phyloP scores from a whole-genome alignment of 1,140 invertebrate genomes.

The Apolygus lucorum region DNA sequence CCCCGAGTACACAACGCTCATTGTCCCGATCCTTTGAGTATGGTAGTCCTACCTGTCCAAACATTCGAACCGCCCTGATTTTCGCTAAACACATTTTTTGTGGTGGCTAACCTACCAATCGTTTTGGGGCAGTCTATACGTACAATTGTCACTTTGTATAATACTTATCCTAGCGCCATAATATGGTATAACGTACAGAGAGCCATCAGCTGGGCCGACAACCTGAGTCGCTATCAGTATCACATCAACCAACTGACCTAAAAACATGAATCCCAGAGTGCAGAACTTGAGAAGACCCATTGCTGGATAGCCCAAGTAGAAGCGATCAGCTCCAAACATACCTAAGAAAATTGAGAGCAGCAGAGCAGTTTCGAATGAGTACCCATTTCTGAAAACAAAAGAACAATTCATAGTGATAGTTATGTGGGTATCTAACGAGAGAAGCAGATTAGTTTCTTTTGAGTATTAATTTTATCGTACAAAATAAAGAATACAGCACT shows the following conservation, averaged over 20 bases:
- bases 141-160: conserved; percentile 74
- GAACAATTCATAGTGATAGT: too few species aligned
- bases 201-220: conserved; percentile 90
- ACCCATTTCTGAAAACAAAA: conserved; percentile 81
- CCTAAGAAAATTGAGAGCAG: conserved; percentile 90
- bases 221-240: conserved; percentile 90
- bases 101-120: conserved; percentile 50
- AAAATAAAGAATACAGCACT: too few species aligned
- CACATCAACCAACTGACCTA: conserved; percentile 91
- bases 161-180: conserved; percentile 80
- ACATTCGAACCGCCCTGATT: too few species aligned
- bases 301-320: conserved; percentile 94
- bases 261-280: conserved; percentile 91
- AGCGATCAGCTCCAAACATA: conserved; percentile 95
- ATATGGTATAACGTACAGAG: conserved; percentile 89
- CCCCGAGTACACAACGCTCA: too few species aligned
- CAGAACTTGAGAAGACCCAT: conserved; percentile 89
- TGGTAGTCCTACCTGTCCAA: too few species aligned
- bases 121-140: conserved; percentile 68
- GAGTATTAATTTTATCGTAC: too few species aligned
- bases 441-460: too few species aligned
- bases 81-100: not conserved
- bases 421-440: too few species aligned
- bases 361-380: conserved; percentile 84
- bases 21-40: too few species aligned